These are phyloP conservation scores for Phymanthus crucifer DNA, from an alignment of 92 coral and sea anemone genomes.

Conservation along the genomic window DNA sequence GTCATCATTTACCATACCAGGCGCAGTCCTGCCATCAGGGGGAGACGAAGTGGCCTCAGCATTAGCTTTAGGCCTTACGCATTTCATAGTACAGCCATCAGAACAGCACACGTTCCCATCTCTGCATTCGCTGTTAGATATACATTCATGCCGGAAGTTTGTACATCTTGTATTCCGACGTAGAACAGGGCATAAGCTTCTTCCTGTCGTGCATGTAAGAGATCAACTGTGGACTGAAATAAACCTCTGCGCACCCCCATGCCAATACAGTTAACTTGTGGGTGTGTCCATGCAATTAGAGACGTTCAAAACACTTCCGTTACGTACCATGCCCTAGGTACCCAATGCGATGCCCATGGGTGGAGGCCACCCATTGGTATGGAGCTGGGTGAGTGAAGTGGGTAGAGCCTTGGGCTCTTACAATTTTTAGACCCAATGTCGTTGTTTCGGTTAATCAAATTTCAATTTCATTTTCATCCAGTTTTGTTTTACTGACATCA, in stretches of 20 bases:
- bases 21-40: neutral
- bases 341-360: no score
- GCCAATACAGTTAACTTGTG: neutral
- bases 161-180: slow-evolving; percentile 58
- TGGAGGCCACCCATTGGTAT: no score
- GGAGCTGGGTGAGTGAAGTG: no score
- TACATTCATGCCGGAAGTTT: slow-evolving; percentile 60
- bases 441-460: no score
- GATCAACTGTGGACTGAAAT: slow-evolving; percentile 14
- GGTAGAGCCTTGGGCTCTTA: no score
- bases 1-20: slow-evolving; percentile 33
- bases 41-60: slow-evolving; percentile 24
- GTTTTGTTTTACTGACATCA: no score
- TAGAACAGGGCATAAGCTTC: slow-evolving; percentile 52
- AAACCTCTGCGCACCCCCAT: neutral
- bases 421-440: no score
- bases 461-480: no score
- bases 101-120: slow-evolving; percentile 68
- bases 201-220: slow-evolving; percentile 33
- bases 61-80: slow-evolving; percentile 40
- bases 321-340: no score
- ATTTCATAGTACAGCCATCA: slow-evolving; percentile 72
- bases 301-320: neutral
- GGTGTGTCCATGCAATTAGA: neutral
- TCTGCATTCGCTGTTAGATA: slow-evolving; percentile 50